Percentiles rank a stretch among this genome's conserved stretches.
These are phyloP conservation scores for Mylabris sibirica DNA, from an alignment of 2,888 invertebrate genomes.

Conservation along the genomic window DNA sequence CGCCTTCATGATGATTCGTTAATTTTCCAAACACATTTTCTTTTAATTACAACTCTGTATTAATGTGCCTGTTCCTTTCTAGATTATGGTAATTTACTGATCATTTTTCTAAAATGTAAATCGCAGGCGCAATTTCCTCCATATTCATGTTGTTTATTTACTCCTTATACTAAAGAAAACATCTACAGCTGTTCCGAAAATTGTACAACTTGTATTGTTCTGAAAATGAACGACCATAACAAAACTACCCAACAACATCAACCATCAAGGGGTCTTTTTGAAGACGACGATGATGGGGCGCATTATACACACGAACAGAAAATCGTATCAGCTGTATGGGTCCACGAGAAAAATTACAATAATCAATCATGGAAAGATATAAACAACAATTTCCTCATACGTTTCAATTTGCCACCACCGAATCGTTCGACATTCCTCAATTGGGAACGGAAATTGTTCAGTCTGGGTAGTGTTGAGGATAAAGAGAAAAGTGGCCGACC, in stretches of 20 bases:
- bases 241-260: slow-evolving; percentile 3
- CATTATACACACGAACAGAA: slow-evolving; percentile 60
- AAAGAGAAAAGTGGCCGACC: slow-evolving; percentile 61
- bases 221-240: slow-evolving; percentile 29
- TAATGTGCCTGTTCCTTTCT: too few relatives aligned
- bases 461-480: slow-evolving; percentile 59
- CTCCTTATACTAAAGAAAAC: background rate
- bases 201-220: slow-evolving; percentile 25
- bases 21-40: background rate
- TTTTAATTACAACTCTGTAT: background rate
- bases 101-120: background rate
- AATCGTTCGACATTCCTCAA: slow-evolving; percentile 44
- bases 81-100: background rate
- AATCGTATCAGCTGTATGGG: slow-evolving; percentile 63
- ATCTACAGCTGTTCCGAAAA: slow-evolving; percentile 49
- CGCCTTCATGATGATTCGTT: background rate
- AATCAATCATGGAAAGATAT: slow-evolving; percentile 57
- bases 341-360: slow-evolving; percentile 61
- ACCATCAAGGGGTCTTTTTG: background rate
- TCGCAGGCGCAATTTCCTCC: slow-evolving; percentile 9
- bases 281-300: background rate
- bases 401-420: slow-evolving; percentile 61
- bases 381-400: slow-evolving; percentile 58
- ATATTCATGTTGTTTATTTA: background rate
- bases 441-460: slow-evolving; percentile 43